These are phyloP conservation scores for Rhagonycha fulva DNA, from an alignment of 2,888 invertebrate genomes.

Conservation along the genomic window DNA sequence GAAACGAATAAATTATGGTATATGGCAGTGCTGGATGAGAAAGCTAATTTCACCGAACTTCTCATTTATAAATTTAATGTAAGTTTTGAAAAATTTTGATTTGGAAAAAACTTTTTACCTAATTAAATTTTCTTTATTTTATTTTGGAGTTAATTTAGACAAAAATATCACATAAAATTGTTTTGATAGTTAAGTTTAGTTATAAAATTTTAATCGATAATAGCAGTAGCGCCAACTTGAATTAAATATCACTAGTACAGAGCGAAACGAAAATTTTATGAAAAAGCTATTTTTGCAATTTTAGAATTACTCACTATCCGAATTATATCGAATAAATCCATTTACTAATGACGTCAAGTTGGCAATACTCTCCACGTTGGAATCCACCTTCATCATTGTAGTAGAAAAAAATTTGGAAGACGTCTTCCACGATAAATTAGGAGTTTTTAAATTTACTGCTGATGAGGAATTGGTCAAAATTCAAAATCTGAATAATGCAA, in stretches of 20 bases:
- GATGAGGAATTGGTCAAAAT: conserved; percentile 41
- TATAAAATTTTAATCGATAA: not conserved
- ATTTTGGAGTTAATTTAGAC: no score
- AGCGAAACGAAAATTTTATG: not conserved
- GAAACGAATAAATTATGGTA: conserved; percentile 43
- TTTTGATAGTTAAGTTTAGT: not conserved
- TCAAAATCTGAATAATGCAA: conserved; percentile 48
- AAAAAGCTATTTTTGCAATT: not conserved
- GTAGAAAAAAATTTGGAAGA: conserved; percentile 40
- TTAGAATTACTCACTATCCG: not conserved
- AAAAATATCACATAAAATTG: no score
- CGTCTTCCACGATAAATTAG: conserved; percentile 40
- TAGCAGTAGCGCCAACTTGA: not conserved
- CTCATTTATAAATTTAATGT: conserved; percentile 41
- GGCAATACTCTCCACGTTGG: conserved; percentile 34
- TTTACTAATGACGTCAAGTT: conserved; percentile 38
- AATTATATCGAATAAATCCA: not conserved
- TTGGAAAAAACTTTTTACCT: not conserved
- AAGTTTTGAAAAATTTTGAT: conserved; percentile 17
- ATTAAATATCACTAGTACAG: not conserved
- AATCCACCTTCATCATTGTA: conserved; percentile 44
- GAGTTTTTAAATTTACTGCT: conserved; percentile 44
- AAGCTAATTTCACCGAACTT: conserved; percentile 44
- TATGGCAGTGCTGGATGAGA: conserved; percentile 47
- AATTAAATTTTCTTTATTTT: no score